Evolutionary conservation across 2,113 vertebrate species (phyloP), one percentile per base, ranked within the genome.

Genomic region (Epinephelus fuscoguttatus): DNA sequence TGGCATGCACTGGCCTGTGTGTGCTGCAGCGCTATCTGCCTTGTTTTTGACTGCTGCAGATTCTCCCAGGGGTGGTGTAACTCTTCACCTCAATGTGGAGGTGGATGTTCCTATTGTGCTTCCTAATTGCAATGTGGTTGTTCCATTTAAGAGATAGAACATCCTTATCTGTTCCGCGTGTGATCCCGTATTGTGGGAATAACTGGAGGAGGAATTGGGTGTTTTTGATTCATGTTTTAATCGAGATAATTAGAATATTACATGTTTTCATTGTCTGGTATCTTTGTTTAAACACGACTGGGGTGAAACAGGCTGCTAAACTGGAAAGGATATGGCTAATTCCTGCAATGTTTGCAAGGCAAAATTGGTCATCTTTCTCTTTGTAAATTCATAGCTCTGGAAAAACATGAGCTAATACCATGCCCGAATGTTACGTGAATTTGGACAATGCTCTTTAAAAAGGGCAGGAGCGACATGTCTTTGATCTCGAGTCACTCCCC

Each of bases 61-160:
- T 84, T 90, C 86, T 95, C 95, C 94, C 95, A 40, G 23, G 93
- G 91, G 94, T 84, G 86, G 59, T 88, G 89, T 93, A 94, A 94
- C 92, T 94, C 91, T 91, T 94, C 91, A 94, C 91, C 92, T 90
- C 90, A 84, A 85, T 91, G 86, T 93, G 92, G 88, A 93, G 92
- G 89, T 93, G 93, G 93, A 94, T 94, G 93, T 94, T 95, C 89
- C 94, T 94, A 95, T 94, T 95, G 94, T 96, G 91, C 93, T 96
- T 95, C 93, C 94, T 95, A 95, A 96, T 95, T 94, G 91, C 93
- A 92, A 93, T 93, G 92, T 93, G 93, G 90, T 94, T 92, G 92
- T 94, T 95, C 92, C 92, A 95, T 95, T 95, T 93, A 93, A 89
- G 86, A 89, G 88, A 90, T 88, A 93, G 86, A 87, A 91, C 90